phyloP scores from a whole-genome alignment of 2,113 vertebrate species.

The Lethenteron camtschaticum region DNA sequence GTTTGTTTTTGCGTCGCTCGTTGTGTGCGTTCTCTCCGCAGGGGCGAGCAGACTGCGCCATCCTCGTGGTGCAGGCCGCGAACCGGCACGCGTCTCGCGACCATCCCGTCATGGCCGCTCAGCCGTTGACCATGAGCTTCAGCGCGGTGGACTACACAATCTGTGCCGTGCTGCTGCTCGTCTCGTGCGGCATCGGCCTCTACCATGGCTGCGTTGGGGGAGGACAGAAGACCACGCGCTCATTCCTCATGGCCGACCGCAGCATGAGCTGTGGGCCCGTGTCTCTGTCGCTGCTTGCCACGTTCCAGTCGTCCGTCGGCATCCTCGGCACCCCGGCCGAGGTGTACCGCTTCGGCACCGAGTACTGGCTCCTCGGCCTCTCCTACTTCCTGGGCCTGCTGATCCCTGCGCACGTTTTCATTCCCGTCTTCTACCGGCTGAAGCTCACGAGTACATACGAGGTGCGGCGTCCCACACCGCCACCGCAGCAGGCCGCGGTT shows the following conservation, averaged over 20 bases:
- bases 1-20: too few relatives aligned
- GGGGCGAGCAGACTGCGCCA: too few relatives aligned
- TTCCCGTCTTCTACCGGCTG: constrained; percentile 2
- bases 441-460: constrained; percentile 1
- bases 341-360: constrained; percentile 4
- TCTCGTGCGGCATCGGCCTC: constrained; percentile 3
- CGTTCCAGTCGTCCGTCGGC: constrained; percentile 1
- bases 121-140: not conserved
- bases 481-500: too few relatives aligned
- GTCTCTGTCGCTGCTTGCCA: not conserved
- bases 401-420: constrained; percentile 2
- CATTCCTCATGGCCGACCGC: constrained; percentile 3
- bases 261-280: not conserved
- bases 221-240: not conserved
- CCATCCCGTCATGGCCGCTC: too few relatives aligned
- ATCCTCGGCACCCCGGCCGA: constrained; percentile 3
- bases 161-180: not conserved
- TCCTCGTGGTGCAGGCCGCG: too few relatives aligned
- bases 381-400: not conserved
- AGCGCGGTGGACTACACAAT: not conserved
- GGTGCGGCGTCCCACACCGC: not conserved
- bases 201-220: constrained; percentile 1
- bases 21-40: too few relatives aligned
- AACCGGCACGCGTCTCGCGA: too few relatives aligned
- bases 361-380: constrained; percentile 1